Evolutionary conservation across 2,888 invertebrate species (phyloP).

Genomic region (Coremacera marginata): DNA sequence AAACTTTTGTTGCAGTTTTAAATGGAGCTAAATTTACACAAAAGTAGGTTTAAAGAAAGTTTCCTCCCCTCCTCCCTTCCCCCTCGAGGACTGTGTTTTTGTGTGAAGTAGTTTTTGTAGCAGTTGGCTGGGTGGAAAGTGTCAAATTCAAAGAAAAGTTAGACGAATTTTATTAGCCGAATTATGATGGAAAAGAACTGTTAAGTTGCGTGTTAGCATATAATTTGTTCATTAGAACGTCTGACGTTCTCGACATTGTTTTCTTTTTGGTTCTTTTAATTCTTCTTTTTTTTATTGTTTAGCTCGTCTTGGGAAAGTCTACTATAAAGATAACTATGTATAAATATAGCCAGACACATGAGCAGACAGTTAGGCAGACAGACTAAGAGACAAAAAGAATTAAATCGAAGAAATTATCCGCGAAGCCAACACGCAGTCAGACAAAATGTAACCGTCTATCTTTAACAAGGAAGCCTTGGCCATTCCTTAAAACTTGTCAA

Average conservation of each 20-base stretch:
- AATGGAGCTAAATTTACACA: background rate
- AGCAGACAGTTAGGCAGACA: constrained; percentile 9
- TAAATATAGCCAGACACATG: constrained; percentile 32
- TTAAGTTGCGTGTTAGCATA: too few species aligned
- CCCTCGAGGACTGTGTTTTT: background rate
- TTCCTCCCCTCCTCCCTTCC: background rate
- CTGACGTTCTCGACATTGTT: background rate
- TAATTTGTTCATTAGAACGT: too few species aligned
- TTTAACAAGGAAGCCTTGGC: constrained; percentile 1
- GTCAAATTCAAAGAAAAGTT: background rate
- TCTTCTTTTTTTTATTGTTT: background rate
- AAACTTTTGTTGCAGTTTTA: background rate
- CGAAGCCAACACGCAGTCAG: constrained; percentile 18
- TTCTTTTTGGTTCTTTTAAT: background rate
- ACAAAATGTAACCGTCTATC: constrained; percentile 23
- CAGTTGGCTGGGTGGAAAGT: too few species aligned
- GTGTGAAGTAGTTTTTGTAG: background rate
- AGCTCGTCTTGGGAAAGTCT: background rate
- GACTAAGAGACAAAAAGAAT: constrained; percentile 11
- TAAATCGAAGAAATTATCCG: background rate
- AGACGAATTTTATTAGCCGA: background rate
- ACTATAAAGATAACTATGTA: background rate
- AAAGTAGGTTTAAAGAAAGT: background rate
- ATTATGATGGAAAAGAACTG: background rate
- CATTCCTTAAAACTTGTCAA: background rate